Base-by-base conservation (phyloP, 2,797 vertebrate species). In the Cryptoblepharus egeriae region DNA sequence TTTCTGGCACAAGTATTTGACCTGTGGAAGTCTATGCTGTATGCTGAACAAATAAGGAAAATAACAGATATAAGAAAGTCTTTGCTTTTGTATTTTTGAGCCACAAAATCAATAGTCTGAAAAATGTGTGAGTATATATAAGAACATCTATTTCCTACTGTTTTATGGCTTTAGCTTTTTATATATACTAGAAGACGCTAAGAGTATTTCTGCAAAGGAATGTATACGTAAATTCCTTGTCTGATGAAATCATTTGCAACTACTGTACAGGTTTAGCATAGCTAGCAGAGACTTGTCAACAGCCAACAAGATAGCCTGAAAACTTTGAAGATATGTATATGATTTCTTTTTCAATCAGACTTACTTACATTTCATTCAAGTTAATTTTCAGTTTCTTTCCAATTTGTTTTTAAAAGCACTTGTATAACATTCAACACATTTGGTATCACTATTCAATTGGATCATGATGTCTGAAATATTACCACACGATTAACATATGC, bases 211-310 rank as follows among this genome's bases (percentile, higher is more conserved):
- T 5, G 18, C 11, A 52, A 24, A 58, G 57, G 20, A 58, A 24
- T 55, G 32, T 73, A 35, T 22, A 9, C 10, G 28, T 15, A 77
- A 73, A 65, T 28, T 75, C 1, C 65, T 84, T 83, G 88, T 81
- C 86, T 93, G 93, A 91, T 67, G 87, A 85, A 92, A 93, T 35
- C 42, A 45, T 20, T 18, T 79, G 90, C 82, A 92, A 68, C 18
- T 35, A 64, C 45, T 4, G 3, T 52, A 18, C n/a, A 30, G 4
- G 1, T n/a, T 42, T 75, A 61, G 85, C 89, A 57, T 28, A 37
- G 79, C 35, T 18, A 52, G 1, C 1, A 89, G 24, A 22, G 6
- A 15, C 6, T 6, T 49, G 35, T 26, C 88, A 88, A 30, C 83
- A 82, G 0, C 74, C 58, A 88, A 11, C 2, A 45, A 81, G 64